phyloP scores from a whole-genome alignment of 2,888 invertebrate genomes.

The Rhamnusium bicolor region DNA sequence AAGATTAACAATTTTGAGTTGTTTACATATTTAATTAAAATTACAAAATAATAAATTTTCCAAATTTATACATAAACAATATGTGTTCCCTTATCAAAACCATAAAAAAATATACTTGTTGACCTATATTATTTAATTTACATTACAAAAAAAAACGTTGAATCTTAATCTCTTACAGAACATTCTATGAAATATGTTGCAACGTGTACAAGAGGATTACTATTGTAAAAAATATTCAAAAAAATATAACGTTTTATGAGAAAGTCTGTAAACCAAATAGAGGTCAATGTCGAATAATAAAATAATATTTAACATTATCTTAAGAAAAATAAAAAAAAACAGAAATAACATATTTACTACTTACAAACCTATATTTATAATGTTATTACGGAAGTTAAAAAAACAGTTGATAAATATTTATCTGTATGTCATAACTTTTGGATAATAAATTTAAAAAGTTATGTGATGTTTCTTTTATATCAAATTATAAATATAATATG shows the following conservation, averaged over 20 bases:
- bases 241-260: neutral
- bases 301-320: slow-evolving; percentile 31
- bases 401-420: slow-evolving; percentile 41
- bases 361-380: slow-evolving; percentile 38
- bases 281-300: slow-evolving; percentile 37
- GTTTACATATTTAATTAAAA: slow-evolving; percentile 18
- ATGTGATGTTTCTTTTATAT: slow-evolving; percentile 18
- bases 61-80: slow-evolving; percentile 35
- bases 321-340: slow-evolving; percentile 38
- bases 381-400: slow-evolving; percentile 38
- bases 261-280: slow-evolving; percentile 20
- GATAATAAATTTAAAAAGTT: slow-evolving; percentile 32
- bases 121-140: slow-evolving; percentile 30
- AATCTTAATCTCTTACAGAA: slow-evolving; percentile 6
- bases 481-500: slow-evolving; percentile 17
- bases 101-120: slow-evolving; percentile 29
- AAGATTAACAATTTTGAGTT: slow-evolving; percentile 17
- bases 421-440: slow-evolving; percentile 34
- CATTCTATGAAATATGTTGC: slow-evolving; percentile 10
- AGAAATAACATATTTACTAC: slow-evolving; percentile 42
- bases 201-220: slow-evolving; percentile 15
- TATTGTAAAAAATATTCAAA: slow-evolving; percentile 14
- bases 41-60: slow-evolving; percentile 35
- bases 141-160: neutral
- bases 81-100: slow-evolving; percentile 23